Conservation (phyloP, 2,888 invertebrate genomes). For the Anthrax anthrax region DNA sequence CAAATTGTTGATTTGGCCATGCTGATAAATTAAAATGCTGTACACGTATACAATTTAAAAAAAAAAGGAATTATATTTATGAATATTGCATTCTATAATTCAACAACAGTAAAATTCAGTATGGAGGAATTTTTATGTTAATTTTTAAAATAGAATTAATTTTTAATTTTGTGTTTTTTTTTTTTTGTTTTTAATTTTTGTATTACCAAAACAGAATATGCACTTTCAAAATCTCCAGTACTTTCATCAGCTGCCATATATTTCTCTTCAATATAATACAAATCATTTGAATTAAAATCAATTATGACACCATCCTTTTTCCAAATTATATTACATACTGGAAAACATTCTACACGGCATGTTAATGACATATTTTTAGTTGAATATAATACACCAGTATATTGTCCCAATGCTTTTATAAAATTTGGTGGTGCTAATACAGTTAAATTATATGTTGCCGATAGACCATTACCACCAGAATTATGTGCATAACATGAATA, state of each 20-base stretch:
- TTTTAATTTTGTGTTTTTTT: slow-evolving; percentile 12
- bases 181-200: slow-evolving; percentile 11
- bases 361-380: slow-evolving; percentile 62
- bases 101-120: too few species aligned
- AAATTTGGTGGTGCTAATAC: slow-evolving; percentile 76
- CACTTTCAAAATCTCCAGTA: slow-evolving; percentile 77
- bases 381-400: slow-evolving; percentile 66
- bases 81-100: too few species aligned
- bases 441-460: slow-evolving; percentile 52
- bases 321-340: slow-evolving; percentile 75
- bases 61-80: neutral
- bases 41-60: neutral
- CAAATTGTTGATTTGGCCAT: slow-evolving; percentile 65
- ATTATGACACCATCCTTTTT: slow-evolving; percentile 61
- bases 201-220: slow-evolving; percentile 67
- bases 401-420: slow-evolving; percentile 67
- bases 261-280: slow-evolving; percentile 54
- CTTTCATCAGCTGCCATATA: slow-evolving; percentile 53
- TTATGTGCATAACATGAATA: slow-evolving; percentile 81
- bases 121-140: too few species aligned
- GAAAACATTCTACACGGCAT: slow-evolving; percentile 81
- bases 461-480: slow-evolving; percentile 64
- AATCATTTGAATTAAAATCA: slow-evolving; percentile 42
- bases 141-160: neutral
- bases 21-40: slow-evolving; percentile 74